Evolutionary conservation across 2,797 vertebrate genomes (phyloP).

Genomic region (Poecilia picta): DNA sequence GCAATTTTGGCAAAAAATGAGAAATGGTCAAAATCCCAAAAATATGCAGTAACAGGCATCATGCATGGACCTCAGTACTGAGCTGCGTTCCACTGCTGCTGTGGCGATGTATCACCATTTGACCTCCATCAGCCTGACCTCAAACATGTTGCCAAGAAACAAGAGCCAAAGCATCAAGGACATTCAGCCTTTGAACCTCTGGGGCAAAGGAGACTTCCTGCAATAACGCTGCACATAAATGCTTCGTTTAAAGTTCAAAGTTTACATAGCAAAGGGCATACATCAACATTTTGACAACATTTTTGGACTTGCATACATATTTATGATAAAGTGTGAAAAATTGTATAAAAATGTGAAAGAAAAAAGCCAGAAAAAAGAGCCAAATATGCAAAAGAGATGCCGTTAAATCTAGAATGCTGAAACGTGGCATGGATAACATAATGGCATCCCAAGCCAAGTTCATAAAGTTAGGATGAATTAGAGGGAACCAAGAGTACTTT

Average conservation of each 20-base stretch:
- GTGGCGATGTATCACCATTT: constrained; percentile 1
- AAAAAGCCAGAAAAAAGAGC: background rate
- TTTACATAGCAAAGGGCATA: background rate
- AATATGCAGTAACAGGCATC: no score
- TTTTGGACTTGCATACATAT: background rate
- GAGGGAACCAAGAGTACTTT: background rate
- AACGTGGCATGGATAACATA: background rate
- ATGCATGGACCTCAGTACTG: no score
- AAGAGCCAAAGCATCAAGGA: constrained; percentile 34
- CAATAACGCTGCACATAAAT: background rate
- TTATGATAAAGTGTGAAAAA: background rate
- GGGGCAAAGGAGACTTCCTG: background rate
- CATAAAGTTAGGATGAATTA: background rate
- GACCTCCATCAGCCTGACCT: constrained; percentile 27
- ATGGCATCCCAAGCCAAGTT: background rate
- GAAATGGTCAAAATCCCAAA: no score
- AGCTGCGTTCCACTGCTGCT: background rate
- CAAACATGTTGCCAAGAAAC: constrained; percentile 68
- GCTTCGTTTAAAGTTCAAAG: background rate
- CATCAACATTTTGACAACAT: background rate
- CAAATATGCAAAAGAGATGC: background rate
- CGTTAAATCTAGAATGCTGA: background rate
- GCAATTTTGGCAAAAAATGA: no score
- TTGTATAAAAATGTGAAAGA: background rate
- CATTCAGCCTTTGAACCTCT: background rate